Evolutionary conservation across 2,888 invertebrate genomes (phyloP), one percentile per base, ranked within the genome.

Genomic region (Acrobasis repandana): DNA sequence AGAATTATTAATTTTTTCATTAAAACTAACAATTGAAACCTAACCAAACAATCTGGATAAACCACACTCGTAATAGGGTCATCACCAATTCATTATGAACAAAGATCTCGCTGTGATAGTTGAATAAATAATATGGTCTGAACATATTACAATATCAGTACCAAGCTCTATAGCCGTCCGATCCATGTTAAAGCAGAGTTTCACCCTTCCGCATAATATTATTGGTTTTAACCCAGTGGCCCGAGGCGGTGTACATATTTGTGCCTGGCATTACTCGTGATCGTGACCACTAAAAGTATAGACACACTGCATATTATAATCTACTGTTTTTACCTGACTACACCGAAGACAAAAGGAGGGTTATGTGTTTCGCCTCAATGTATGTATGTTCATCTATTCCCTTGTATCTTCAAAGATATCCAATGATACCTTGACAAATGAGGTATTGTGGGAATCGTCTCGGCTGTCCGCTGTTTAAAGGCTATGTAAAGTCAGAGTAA

Each of bases 1-100:
- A 38, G 36, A 14, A 10, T 10, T 38, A 11, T 11, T 10, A 43
- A 10, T n/a, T 43, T 33, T 15, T 52, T 14, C n/a, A 34, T 52
- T 48, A 10, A 0, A 15, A 18, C n/a, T 48, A 48, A 48, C 18
- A 18, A 48, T 43, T 18, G 48, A 16, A 48, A 16, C 48, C 48
- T 48, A 16, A 48, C 48, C 48, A 48, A 16, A 48, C 48, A 48
- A 16, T 9, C 48, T 9, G 48, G 6, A 1, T 18, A 15, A 48
- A 43, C 43, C 43, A 43, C 43, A 43, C 3, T n/a, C 43, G 43
- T 20, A 20, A 48, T 48, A 48, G 48, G 11, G 48, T 48, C 56
- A 43, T 50, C 43, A 56, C 56, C 34, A 50, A 62, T 62, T 56
- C 43, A 56, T 56, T 62, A 16, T 48, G 11, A 15, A 20, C 48